Base-by-base conservation (phyloP, 2,797 vertebrate genomes). In the Loris lydekkerianus region DNA sequence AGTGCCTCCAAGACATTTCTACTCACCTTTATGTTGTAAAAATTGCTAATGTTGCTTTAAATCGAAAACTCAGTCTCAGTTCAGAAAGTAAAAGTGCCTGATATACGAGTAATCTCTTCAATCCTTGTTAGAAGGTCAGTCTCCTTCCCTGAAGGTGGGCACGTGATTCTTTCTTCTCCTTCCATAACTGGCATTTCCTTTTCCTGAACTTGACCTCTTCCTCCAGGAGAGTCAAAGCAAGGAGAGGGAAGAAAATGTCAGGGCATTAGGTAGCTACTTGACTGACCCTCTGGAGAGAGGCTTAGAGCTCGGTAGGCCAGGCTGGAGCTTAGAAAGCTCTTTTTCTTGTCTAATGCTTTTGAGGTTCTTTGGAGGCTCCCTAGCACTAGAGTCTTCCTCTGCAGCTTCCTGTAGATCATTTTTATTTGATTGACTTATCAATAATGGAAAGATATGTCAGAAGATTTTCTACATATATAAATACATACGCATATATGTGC, bases 21-120 rank as follows among this genome's bases (percentile, higher is more conserved):
- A 67, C 7, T 72, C 18, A 60, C 56, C 84, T 95, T 81, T 29
- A 92, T 34, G n/a, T 58, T 40, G 78, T 65, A 77, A 88, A 93
- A 91, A 67, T 83, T 63, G 60, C 72, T 84, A 84, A 91, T 15
- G 49, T 75, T 40, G 18, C 63, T 80, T 89, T 89, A 89, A 77
- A 92, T 81, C 49, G 8, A 70, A 95, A 92, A 63, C 67, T 10
- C 27, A 82, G 23, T 58, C 61, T 86, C 31, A 77, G 56, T 11
- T 40, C 29, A 76, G 69, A 53, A 89, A 76, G 29, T 58, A 37
- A 77, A 92, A 86, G 49, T 77, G 23, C n/a, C 31, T 49, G 58
- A 5, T 69, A 43, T 10, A 21, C 20, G 56, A 65, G 70, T 43
- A 46, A 70, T 72, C 31, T 65, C 31, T 88, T 88, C 67, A 69